Conservation (phyloP, 2,113 vertebrate genomes). For the Fulmarus glacialis region DNA sequence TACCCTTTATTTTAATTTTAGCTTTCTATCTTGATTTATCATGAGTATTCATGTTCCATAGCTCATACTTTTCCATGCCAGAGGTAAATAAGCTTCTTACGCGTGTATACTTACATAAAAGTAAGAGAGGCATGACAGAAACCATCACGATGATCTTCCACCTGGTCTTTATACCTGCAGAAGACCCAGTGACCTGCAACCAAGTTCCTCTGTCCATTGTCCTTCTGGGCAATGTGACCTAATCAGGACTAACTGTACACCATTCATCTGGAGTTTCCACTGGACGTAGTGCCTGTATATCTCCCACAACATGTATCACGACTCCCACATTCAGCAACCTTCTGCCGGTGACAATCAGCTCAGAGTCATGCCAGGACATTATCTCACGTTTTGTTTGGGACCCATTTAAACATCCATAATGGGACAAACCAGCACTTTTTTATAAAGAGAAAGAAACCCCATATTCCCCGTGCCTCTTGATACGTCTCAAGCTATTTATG, state of each 20-base stretch:
- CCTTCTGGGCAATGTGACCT: not conserved
- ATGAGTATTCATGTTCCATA: not conserved
- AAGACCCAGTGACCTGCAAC: not conserved
- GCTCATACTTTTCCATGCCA: not conserved
- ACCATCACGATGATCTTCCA: not conserved
- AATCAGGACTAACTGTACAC: not conserved
- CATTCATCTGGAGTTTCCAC: not conserved
- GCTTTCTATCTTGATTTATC: not conserved
- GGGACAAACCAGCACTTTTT: not conserved
- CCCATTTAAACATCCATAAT: not conserved
- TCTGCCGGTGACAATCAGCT: not conserved
- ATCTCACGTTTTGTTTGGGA: not conserved
- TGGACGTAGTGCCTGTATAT: no score
- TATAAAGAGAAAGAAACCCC: not conserved
- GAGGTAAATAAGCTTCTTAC: not conserved
- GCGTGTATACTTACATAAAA: not conserved
- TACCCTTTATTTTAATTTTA: not conserved
- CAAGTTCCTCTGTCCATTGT: not conserved
- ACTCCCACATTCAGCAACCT: not conserved
- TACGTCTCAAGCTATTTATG: not conserved
- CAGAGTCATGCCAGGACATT: not conserved
- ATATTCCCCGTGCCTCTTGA: not conserved
- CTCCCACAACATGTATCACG: fast-evolving
- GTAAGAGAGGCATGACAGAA: not conserved
- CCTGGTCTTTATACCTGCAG: not conserved